These are phyloP conservation scores for Chirona hameri DNA, from an alignment of 2,888 invertebrate species.

Conservation along the genomic window DNA sequence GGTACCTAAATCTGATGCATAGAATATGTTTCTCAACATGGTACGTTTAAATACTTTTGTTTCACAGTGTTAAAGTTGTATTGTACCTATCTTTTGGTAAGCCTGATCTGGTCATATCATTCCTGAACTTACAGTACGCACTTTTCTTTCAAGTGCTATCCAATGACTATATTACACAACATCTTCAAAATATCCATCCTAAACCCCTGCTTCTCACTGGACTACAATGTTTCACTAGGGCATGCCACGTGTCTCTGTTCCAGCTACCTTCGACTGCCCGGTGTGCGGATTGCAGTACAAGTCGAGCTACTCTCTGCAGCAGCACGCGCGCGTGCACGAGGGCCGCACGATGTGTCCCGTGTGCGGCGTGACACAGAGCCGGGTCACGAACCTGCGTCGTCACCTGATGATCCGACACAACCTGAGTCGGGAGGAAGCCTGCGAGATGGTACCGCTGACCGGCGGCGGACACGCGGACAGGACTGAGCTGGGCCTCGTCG, in stretches of 20 bases:
- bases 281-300: neutral
- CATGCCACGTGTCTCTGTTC: neutral
- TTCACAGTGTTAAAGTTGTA: too few species aligned
- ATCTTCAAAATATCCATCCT: too few species aligned
- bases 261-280: neutral
- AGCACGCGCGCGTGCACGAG: slow-evolving; percentile 11
- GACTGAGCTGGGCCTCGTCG: neutral
- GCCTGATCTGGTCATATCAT: too few species aligned
- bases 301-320: neutral
- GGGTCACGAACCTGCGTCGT: slow-evolving; percentile 1
- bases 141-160: too few species aligned
- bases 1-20: too few species aligned
- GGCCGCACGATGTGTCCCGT: slow-evolving; percentile 7
- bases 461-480: neutral
- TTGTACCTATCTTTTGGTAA: too few species aligned
- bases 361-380: neutral
- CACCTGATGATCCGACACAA: slow-evolving; percentile 1
- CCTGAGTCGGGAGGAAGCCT: neutral
- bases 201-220: too few species aligned
- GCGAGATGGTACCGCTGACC: neutral
- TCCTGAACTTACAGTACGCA: too few species aligned
- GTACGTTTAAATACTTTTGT: too few species aligned
- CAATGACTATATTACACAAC: too few species aligned
- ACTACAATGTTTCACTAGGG: too few species aligned
- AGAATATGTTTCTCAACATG: too few species aligned